Conservation (phyloP, 2,888 invertebrate species). For the Rotaria sp. region DNA sequence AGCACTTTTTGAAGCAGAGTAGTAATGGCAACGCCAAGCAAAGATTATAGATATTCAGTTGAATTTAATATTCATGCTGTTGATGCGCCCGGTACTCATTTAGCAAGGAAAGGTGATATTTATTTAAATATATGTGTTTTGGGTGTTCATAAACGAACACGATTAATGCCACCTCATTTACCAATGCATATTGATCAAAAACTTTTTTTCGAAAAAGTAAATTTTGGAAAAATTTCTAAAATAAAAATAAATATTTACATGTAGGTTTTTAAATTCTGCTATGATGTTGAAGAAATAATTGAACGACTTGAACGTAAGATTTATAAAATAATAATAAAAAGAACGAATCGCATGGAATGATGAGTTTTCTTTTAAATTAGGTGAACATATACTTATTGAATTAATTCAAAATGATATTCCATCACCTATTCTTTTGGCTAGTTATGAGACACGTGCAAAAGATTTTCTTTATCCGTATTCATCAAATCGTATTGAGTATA, state of each 20-base stretch:
- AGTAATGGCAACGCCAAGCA: not conserved
- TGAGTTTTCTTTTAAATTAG: conserved; percentile 42
- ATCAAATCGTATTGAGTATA: conserved; percentile 45
- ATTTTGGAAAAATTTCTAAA: no score
- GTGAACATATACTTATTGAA: conserved; percentile 49
- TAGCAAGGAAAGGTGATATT: not conserved
- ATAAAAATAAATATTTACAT: not conserved
- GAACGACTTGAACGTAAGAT: not conserved
- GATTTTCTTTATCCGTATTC: conserved; percentile 53
- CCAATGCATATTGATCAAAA: conserved; percentile 17
- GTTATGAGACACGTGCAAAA: conserved; percentile 49
- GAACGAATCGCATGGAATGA: not conserved
- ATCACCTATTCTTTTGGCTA: conserved; percentile 47
- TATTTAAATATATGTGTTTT: not conserved
- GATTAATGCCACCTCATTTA: not conserved
- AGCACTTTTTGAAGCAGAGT: not conserved
- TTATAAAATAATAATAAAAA: not conserved
- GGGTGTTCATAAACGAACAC: not conserved
- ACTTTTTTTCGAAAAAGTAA: conserved; percentile 21
- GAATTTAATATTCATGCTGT: conserved; percentile 7
- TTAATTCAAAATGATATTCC: conserved; percentile 45
- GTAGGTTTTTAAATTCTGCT: conserved; percentile 6
- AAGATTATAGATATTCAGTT: not conserved
- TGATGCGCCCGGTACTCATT: conserved; percentile 6
- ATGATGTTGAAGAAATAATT: not conserved